These are phyloP conservation scores for Drosophila multiciliata DNA, from an alignment of 2,888 invertebrate genomes.

Conservation along the genomic window DNA sequence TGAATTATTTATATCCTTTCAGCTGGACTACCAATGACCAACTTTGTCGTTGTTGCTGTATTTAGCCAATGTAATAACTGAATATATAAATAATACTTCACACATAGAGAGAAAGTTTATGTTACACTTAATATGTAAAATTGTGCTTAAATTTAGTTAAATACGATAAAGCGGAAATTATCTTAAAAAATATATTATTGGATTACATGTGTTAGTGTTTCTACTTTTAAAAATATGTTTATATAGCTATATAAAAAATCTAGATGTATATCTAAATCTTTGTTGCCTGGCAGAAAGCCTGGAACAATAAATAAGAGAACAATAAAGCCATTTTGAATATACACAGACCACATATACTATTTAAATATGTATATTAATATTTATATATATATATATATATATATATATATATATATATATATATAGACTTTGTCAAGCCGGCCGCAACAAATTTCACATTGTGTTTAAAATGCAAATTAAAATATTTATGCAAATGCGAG, in stretches of 20 bases:
- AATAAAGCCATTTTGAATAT: conserved; percentile 33
- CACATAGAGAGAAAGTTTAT: background rate
- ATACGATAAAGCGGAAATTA: conserved; percentile 10
- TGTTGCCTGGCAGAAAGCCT: conserved; percentile 2
- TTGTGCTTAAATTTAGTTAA: conserved; percentile 13
- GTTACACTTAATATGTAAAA: background rate
- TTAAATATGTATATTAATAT: conserved; percentile 8
- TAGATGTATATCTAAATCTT: background rate
- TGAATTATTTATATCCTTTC: background rate
- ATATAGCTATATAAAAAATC: background rate
- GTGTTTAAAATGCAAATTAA: conserved; percentile 77
- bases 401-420: conserved; percentile 23
- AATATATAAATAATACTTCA: background rate
- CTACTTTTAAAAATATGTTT: background rate
- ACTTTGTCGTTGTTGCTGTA: background rate
- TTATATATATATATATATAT: conserved; percentile 24
- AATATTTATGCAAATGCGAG: conserved; percentile 74
- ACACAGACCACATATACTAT: conserved; percentile 12
- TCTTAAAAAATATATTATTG: background rate
- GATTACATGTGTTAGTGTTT: background rate
- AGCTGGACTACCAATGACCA: background rate
- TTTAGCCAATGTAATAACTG: background rate
- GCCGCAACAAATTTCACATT: conserved; percentile 53
- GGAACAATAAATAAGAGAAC: conserved; percentile 36
- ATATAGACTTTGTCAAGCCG: conserved; percentile 32